Conservation (phyloP, 2,797 vertebrate genomes). For the Alca torda region DNA sequence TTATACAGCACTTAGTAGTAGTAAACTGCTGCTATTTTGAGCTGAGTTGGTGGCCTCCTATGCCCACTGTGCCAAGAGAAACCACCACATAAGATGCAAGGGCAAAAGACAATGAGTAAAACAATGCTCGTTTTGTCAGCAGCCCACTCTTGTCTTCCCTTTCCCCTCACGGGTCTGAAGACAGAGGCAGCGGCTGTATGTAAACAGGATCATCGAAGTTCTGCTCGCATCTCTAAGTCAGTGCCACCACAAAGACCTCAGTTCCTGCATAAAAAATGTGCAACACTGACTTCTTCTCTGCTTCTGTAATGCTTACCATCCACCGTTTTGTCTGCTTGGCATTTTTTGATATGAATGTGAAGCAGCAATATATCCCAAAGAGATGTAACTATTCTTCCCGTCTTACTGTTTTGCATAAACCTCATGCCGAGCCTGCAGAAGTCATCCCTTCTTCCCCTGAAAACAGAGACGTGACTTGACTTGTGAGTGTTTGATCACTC, state of each 20-base stretch:
- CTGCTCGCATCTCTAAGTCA: neutral
- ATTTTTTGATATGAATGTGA: neutral
- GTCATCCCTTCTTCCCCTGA: neutral
- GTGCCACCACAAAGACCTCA: neutral
- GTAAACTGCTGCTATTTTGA: neutral
- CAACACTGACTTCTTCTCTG: neutral
- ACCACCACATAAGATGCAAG: neutral
- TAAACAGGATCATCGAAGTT: neutral
- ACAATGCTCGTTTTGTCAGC: neutral
- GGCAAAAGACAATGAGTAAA: neutral
- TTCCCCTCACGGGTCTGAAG: neutral
- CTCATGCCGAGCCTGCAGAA: neutral
- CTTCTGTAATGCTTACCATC: neutral
- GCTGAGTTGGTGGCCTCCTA: neutral
- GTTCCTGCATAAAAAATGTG: neutral
- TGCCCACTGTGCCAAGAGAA: neutral
- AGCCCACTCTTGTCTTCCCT: neutral
- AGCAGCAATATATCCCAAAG: neutral
- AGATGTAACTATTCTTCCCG: neutral
- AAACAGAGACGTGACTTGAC: neutral
- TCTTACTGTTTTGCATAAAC: neutral
- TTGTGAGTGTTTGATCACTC: neutral
- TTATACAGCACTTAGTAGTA: neutral
- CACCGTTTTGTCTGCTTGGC: neutral
- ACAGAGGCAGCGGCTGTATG: neutral